Percentiles rank a stretch among this genome's conserved stretches.
Conservation (phyloP, 2,113 vertebrate species). For the Sander lucioperca region DNA sequence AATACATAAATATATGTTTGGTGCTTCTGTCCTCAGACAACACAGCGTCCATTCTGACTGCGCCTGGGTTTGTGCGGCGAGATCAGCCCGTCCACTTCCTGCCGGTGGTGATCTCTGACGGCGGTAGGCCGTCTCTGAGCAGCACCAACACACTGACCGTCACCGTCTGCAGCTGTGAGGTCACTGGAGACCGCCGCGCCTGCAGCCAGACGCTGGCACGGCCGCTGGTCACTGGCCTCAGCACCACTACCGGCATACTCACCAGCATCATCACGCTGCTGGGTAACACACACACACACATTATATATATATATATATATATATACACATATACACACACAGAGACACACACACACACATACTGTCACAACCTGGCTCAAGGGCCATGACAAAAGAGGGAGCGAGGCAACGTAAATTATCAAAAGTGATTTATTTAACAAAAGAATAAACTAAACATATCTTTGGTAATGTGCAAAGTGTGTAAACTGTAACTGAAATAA, state of each 20-base stretch:
- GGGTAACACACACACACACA: conserved; percentile 23
- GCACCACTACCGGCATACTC: neutral
- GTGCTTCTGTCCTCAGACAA: conserved; percentile 49
- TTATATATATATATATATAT: no score
- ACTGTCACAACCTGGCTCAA: no score
- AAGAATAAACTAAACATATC: no score
- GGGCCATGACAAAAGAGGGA: no score
- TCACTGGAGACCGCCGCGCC: neutral
- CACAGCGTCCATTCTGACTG: conserved; percentile 27
- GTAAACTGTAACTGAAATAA: no score
- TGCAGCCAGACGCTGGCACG: neutral
- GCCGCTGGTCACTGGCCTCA: neutral
- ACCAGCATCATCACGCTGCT: conserved; percentile 38
- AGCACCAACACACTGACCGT: conserved; percentile 59
- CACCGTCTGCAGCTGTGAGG: conserved; percentile 44
- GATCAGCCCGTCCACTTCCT: conserved; percentile 38
- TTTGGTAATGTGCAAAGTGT: no score
- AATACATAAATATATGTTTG: neutral
- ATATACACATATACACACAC: no score
- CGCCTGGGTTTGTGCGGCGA: conserved; percentile 6
- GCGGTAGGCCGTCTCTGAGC: conserved; percentile 42
- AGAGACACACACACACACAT: no score
- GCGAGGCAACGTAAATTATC: no score
- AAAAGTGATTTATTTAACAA: no score
- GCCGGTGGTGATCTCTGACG: conserved; percentile 52